Evolutionary conservation across 1,140 invertebrate species (phyloP).

Genomic region (Cydia amplana): DNA sequence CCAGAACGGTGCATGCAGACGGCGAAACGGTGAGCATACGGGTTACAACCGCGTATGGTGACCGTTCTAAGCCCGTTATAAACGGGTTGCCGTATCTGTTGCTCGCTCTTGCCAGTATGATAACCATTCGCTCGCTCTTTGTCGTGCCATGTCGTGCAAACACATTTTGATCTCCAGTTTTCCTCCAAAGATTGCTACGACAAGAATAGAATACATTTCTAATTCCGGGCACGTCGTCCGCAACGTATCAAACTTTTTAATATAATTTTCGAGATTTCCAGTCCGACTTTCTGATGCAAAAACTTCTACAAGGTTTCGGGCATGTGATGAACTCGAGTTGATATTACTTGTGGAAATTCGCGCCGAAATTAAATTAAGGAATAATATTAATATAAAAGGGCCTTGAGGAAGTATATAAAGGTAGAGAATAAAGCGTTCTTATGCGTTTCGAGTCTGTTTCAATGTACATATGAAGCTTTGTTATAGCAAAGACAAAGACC

Average conservation of each 20-base stretch:
- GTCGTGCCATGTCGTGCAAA: no score
- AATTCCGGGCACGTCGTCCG: background rate
- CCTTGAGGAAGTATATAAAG: background rate
- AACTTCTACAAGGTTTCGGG: slow-evolving; percentile 24
- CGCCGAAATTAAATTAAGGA: slow-evolving; percentile 13
- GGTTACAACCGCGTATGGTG: no score
- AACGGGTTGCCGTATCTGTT: no score
- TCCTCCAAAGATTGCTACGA: background rate
- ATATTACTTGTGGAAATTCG: slow-evolving; percentile 19
- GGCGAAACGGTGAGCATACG: no score
- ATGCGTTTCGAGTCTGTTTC: background rate
- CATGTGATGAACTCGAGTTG: slow-evolving; percentile 23
- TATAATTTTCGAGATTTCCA: slow-evolving; percentile 28
- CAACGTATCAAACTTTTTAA: slow-evolving; percentile 32
- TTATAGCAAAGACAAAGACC: slow-evolving; percentile 8
- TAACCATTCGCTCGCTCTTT: no score
- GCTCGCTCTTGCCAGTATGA: no score
- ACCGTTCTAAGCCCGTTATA: no score
- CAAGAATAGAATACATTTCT: background rate
- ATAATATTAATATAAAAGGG: slow-evolving; percentile 19
- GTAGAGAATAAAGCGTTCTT: background rate
- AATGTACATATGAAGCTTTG: background rate
- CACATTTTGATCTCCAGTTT: background rate
- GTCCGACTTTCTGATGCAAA: slow-evolving; percentile 27
- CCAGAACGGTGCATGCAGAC: no score